These are phyloP conservation scores for Scolopax bukidnonensis DNA, from an alignment of 2,797 vertebrate genomes.

Conservation along the genomic window DNA sequence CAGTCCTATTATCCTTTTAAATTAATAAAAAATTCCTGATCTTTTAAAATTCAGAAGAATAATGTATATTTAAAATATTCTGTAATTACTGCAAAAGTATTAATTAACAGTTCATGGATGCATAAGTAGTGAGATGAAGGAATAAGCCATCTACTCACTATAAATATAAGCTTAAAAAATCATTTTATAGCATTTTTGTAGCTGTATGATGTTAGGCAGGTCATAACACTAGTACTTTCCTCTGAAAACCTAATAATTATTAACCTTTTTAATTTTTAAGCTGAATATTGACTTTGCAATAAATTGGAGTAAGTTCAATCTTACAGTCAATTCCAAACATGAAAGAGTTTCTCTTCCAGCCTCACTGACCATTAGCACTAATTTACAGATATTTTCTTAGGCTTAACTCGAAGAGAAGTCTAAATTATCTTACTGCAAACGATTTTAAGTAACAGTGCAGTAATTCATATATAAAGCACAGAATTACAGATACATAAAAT, in stretches of 20 bases:
- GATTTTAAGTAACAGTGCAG: slow-evolving; percentile 46
- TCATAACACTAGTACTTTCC: slow-evolving; percentile 79
- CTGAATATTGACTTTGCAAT: slow-evolving; percentile 82
- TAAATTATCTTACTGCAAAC: slow-evolving; percentile 65
- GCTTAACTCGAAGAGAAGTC: slow-evolving; percentile 51
- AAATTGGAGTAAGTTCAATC: slow-evolving; percentile 76
- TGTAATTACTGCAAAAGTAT: slow-evolving; percentile 80
- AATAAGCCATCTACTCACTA: slow-evolving; percentile 74
- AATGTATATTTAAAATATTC: slow-evolving; percentile 80
- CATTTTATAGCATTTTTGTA: slow-evolving; percentile 77
- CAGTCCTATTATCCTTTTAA: slow-evolving; percentile 77
- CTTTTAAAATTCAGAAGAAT: slow-evolving; percentile 77
- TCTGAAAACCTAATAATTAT: slow-evolving; percentile 82
- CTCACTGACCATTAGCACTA: slow-evolving; percentile 77
- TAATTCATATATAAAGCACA: slow-evolving; percentile 28
- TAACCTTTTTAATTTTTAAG: slow-evolving; percentile 82
- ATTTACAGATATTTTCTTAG: slow-evolving; percentile 70
- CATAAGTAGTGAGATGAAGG: slow-evolving; percentile 71
- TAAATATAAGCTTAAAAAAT: slow-evolving; percentile 79
- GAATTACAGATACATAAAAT: slow-evolving; percentile 47
- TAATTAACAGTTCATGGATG: slow-evolving; percentile 78
- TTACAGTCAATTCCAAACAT: slow-evolving; percentile 74
- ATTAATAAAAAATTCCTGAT: slow-evolving; percentile 74
- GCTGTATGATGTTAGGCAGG: slow-evolving; percentile 72
- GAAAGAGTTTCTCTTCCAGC: slow-evolving; percentile 71